Conservation (phyloP, 2,888 invertebrate species). For the Orthosia gothica region DNA sequence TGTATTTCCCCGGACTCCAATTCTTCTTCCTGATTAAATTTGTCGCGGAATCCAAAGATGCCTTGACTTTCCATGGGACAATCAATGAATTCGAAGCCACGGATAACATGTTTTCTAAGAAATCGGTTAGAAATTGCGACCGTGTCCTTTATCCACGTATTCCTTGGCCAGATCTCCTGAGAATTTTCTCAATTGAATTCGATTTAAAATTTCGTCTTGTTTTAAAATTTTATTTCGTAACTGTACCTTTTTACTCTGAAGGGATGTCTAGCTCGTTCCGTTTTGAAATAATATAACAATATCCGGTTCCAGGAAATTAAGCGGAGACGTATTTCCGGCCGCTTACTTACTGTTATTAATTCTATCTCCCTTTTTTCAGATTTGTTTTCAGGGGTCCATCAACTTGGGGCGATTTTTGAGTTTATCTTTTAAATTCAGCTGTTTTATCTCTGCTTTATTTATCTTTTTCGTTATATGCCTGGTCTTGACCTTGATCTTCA, state of each 20-base stretch:
- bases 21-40: constrained; percentile 64
- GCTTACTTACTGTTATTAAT: constrained; percentile 42
- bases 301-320: constrained; percentile 59
- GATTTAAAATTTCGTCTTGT: constrained; percentile 47
- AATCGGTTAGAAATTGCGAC: constrained; percentile 55
- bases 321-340: constrained; percentile 52
- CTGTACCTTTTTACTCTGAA: constrained; percentile 34
- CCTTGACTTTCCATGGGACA: constrained; percentile 61
- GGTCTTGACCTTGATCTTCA: no score
- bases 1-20: constrained; percentile 57
- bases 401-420: neutral
- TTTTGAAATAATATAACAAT: constrained; percentile 59
- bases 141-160: constrained; percentile 51
- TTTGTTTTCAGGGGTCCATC: neutral
- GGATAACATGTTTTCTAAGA: constrained; percentile 57
- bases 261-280: constrained; percentile 32
- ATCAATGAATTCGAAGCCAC: constrained; percentile 56
- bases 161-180: constrained; percentile 38
- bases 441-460: no score
- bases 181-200: constrained; percentile 59
- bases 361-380: constrained; percentile 34
- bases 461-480: no score
- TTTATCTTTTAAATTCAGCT: neutral
- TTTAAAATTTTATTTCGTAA: constrained; percentile 46
- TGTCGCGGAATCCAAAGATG: constrained; percentile 42